Base-by-base conservation (phyloP, 2,888 invertebrate species). In the Chrysodeixis includens region DNA sequence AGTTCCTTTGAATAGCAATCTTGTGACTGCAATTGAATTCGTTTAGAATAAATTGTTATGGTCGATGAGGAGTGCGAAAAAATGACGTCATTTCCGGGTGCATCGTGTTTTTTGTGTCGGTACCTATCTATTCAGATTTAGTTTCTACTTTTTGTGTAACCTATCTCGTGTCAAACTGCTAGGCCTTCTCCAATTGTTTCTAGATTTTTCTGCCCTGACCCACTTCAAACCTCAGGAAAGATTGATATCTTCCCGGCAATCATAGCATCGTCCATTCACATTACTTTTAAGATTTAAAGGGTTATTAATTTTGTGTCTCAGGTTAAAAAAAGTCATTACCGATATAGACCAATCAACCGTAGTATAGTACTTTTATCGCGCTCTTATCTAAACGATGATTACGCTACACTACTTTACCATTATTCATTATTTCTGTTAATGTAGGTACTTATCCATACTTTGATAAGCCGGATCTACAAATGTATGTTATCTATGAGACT, bases 21-120 rank as follows among this genome's bases (percentile, higher is more conserved):
- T n/a, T 40, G 4, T 10, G 26, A n/a, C 4, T 52, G 8, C 3
- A 55, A 16, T 54, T 16, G 46, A 20, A 74, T 69, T 46, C 6
- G 22, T 54, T 52, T 4, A 51, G 55, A 14, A n/a, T n/a, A n/a
- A n/a, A 26, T 10, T 22, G 57, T 6, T 35, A 26, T 56, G 49
- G 30, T 32, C 32, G 14, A 4, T 14, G 12, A 35, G 20, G n/a
- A 56, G 26, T 18, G 26, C 20, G 9, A 55, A 62, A 18, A 18
- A 46, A 61, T 61, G 51, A 44, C 7, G 26, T 55, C 14, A 35
- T 44, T 22, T 22, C 30, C 16, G 16, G 30, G 22, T 9, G 22
- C 32, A 18, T 7, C 53, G 10, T 14, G 51, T 56, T 62, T 49
- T 20, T 16, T 68, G 69, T 68, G 22, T 1, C 35, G 56, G 56